Evolutionary conservation across 2,113 vertebrate genomes (phyloP), one percentile per base, ranked within the genome.

Genomic region (Sciurus niger): DNA sequence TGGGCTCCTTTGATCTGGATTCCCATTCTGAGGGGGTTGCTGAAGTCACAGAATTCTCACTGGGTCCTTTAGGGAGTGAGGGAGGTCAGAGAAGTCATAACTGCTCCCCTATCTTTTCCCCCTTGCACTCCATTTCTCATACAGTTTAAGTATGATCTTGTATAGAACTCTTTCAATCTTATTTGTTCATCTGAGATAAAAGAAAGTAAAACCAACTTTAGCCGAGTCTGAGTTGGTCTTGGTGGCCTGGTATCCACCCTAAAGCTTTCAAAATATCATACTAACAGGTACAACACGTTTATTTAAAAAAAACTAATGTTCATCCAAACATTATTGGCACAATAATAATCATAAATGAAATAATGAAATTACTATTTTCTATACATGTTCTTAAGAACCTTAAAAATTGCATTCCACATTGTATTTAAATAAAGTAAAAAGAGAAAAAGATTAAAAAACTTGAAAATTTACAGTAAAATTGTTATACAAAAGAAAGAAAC

Each of bases 261-360:
- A 90, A 79, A 74, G 24, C 6, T 89, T 95, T 76, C 73, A 60
- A 95, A 94, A 94, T 76, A 82, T 22, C 48, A 94, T 28, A 58
- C 12, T 34, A 89, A 70, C 70, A 77, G 91, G 51, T 82, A 63
- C 11, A 86, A 40, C 53, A 12, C 0, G 17, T 73, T 93, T 82
- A 58, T 65, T 85, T 93, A 30, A 20, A 24, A 60, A 80, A 86
- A 4, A 40, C 6, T 32, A 22, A 55, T 58, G 82, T 65, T 90
- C 9, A 0, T 70, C 68, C 65, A 70, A 89, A 85, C 32, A 82
- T 65, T 92, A 85, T 78, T 84, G 60, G 24, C 24, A 30, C 17
- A 86, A 25, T 37, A 58, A 82, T 90, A 70, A 34, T 89, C 4
- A 51, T 48, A 85, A 34, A 84, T 83, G 20, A 83, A 94, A 67